A percentile compares a stretch with the other conserved stretches of the same genome.
Conservation (phyloP, 2,888 invertebrate genomes). For the Hybos culiciformis region DNA sequence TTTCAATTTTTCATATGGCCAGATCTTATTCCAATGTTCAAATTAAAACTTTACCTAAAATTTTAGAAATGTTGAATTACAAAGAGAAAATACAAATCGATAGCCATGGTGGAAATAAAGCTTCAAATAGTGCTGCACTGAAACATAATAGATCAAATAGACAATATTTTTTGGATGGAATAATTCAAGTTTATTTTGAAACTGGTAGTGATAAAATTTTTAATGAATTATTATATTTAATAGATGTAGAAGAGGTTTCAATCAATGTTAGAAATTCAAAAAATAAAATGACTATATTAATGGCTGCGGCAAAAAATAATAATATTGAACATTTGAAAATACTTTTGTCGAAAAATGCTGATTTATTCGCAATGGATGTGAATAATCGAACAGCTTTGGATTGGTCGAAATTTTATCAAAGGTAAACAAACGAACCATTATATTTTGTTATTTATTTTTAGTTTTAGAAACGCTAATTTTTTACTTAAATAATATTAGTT, state of each 20-base stretch:
- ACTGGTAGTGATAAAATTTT: constrained; percentile 30
- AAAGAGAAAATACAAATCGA: too few relatives aligned
- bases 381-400: background rate
- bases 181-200: constrained; percentile 6
- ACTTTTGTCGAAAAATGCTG: constrained; percentile 52
- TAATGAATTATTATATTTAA: constrained; percentile 49
- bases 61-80: constrained; percentile 16
- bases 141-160: constrained; percentile 41
- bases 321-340: constrained; percentile 50
- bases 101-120: too few relatives aligned
- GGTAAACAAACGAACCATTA: too few relatives aligned
- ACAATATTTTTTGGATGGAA: constrained; percentile 15
- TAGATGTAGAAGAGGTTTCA: constrained; percentile 59
- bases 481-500: too few relatives aligned
- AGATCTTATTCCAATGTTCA: constrained; percentile 64
- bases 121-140: background rate
- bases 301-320: constrained; percentile 63
- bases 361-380: constrained; percentile 17
- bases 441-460: too few relatives aligned
- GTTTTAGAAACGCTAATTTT: too few relatives aligned
- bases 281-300: constrained; percentile 54
- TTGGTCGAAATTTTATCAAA: constrained; percentile 1
- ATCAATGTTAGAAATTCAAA: constrained; percentile 55
- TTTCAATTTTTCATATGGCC: background rate
- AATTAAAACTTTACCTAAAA: constrained; percentile 61